Percentiles rank a stretch among this genome's conserved stretches.
Evolutionary conservation across 2,113 vertebrate species (phyloP).

Genomic region (Axis porcinus): DNA sequence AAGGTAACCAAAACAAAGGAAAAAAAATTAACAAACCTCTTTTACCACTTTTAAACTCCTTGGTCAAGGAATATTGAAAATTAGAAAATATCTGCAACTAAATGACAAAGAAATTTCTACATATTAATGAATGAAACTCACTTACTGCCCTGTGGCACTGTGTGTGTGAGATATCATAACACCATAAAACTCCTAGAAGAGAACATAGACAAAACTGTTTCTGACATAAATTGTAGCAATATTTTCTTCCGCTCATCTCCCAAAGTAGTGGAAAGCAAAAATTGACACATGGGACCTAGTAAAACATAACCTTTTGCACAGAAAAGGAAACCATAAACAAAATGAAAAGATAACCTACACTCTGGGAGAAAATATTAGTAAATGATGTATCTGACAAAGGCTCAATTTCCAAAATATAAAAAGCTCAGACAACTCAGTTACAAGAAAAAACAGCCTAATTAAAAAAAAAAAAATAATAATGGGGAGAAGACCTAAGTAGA

Average conservation of each 20-base stretch:
- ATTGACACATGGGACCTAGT: not conserved
- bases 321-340: no score
- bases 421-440: not conserved
- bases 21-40: not conserved
- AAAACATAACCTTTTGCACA: not conserved
- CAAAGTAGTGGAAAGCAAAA: not conserved
- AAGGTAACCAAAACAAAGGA: not conserved
- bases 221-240: not conserved
- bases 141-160: no score
- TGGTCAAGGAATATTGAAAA: not conserved
- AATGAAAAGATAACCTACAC: no score
- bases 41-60: not conserved
- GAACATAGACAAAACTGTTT: not conserved
- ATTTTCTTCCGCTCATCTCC: not conserved
- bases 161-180: not conserved
- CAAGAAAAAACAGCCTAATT: not conserved
- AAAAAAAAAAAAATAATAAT: not conserved
- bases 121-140: not conserved
- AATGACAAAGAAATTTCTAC: not conserved
- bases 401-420: not conserved
- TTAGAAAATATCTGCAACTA: not conserved
- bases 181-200: not conserved
- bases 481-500: no score
- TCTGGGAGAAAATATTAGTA: no score
- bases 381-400: no score